Percentiles rank a stretch among this genome's conserved stretches.
phyloP scores from a whole-genome alignment of 2,797 vertebrate genomes.

The Xiphorhynchus erythropygius region DNA sequence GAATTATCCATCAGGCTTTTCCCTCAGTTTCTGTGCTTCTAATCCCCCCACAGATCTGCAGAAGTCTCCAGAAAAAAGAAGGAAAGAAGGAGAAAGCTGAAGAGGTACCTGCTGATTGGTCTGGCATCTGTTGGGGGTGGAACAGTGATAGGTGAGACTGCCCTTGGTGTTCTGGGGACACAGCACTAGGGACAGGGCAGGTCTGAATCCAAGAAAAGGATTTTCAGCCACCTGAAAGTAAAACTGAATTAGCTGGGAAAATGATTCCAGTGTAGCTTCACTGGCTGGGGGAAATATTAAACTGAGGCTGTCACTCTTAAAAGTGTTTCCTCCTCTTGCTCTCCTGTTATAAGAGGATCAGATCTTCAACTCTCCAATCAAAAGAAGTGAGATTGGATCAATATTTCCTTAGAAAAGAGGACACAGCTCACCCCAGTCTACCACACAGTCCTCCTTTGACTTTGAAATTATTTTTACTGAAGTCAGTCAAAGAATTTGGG shows the following conservation, averaged over 20 bases:
- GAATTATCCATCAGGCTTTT: neutral
- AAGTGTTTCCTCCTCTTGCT: neutral
- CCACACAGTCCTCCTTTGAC: neutral
- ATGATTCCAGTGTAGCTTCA: neutral
- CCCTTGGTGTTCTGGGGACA: neutral
- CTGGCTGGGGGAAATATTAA: neutral
- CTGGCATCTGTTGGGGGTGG: conserved; percentile 93
- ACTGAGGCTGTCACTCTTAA: neutral
- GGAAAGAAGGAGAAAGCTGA: conserved; percentile 86
- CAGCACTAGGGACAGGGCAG: neutral
- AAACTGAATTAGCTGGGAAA: neutral
- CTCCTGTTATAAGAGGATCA: neutral
- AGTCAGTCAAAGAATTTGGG: neutral
- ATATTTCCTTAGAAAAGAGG: neutral
- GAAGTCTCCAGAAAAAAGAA: conserved; percentile 83
- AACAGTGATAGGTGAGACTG: conserved; percentile 88
- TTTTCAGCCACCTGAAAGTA: neutral
- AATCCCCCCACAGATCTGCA: conserved; percentile 77
- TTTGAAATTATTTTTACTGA: neutral
- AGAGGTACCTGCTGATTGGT: conserved; percentile 92
- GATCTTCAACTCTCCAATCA: neutral
- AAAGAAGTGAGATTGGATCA: neutral
- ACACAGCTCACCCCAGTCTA: neutral
- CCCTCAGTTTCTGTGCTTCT: neutral
- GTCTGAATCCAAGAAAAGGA: neutral